Evolutionary conservation across 2,113 vertebrate genomes (phyloP).

Genomic region (Montifringilla adamsi): DNA sequence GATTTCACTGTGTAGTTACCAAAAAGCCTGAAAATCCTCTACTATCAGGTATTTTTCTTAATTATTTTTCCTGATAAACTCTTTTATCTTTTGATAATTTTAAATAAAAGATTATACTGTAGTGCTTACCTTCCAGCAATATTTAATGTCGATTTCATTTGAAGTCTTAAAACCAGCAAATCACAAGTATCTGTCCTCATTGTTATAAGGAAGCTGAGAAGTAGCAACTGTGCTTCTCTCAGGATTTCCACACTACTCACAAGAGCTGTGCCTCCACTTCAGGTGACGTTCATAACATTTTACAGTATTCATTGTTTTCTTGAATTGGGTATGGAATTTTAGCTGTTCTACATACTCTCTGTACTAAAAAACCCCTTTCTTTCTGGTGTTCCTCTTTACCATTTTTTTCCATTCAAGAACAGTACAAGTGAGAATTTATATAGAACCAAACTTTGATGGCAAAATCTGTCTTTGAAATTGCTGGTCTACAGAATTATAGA

Average conservation of each 20-base stretch:
- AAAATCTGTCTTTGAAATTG: background rate
- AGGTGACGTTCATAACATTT: background rate
- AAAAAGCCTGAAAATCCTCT: background rate
- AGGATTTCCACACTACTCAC: background rate
- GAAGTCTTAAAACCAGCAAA: background rate
- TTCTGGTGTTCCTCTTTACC: background rate
- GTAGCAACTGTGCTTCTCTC: background rate
- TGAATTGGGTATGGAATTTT: background rate
- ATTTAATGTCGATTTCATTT: background rate
- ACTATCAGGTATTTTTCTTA: background rate
- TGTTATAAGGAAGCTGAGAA: background rate
- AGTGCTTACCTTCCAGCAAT: background rate
- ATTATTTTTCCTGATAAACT: background rate
- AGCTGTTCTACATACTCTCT: background rate
- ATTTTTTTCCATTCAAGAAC: background rate
- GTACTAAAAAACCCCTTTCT: accelerated
- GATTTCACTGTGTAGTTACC: background rate
- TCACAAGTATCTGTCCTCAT: background rate
- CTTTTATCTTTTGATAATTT: background rate
- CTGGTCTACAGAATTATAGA: background rate
- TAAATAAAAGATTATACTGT: background rate
- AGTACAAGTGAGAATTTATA: background rate
- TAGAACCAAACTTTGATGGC: background rate
- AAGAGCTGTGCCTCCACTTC: background rate
- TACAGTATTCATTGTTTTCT: background rate